Evolutionary conservation across 1,140 invertebrate species (phyloP), one percentile per base, ranked within the genome.

Genomic region (Drosophila neocordata): DNA sequence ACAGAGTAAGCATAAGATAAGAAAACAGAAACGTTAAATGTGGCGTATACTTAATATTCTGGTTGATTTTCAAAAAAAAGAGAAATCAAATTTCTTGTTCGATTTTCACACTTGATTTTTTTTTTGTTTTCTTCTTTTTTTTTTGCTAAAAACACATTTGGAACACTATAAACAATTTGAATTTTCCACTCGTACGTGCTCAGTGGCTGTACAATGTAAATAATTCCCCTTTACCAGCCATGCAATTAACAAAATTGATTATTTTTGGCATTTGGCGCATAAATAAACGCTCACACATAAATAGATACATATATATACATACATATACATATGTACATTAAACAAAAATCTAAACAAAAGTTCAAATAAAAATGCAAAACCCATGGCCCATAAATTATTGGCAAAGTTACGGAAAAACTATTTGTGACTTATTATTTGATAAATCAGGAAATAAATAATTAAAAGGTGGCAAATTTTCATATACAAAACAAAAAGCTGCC

Each of bases 241-340:
- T 61, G 67, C 78, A 73, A 85, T 85, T 75, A 85, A 87, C 66
- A 66, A 52, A 87, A 87, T 82, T 78, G 81, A 87, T 81, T 48
- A 48, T 48, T 48, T 74, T 65, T 75, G 73, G 77, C 77, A 55
- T 63, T 66, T 24, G 2, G 44, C 60, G 57, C 69, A 58, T 72
- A 75, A 67, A 72, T 68, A 67, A 20, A 24, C n/a, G 9, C 57
- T 15, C 24, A 27, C 27, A 66, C 27, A 34, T 15, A 44, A 15
- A 44, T 20, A 64, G 9, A 44, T 6, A 8, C 6, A 44, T 8
- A 15, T 12, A 35, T 11, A 35, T 12, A 35, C 8, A 35, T 12
- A 15, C 22, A 56, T 24, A 56, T 24, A n/a, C 34, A 27, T 11
- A 57, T 55, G 31, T 34, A 35, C 34, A 44, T 44, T 44, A 8